Percentiles rank a stretch among this genome's conserved stretches.
These are phyloP conservation scores for Helogale parvula DNA, from an alignment of 2,113 vertebrate species.

Conservation along the genomic window DNA sequence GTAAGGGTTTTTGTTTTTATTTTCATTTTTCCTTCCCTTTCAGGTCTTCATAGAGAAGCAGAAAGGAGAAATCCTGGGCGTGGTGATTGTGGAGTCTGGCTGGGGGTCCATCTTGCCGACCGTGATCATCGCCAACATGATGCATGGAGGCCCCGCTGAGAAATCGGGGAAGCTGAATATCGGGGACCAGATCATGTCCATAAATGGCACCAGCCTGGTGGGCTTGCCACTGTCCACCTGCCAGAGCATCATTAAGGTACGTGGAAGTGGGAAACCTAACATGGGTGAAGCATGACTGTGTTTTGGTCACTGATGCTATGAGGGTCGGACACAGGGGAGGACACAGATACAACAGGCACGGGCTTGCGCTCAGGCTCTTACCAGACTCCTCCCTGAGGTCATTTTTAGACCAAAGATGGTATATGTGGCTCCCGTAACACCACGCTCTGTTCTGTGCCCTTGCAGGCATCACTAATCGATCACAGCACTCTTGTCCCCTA, in stretches of 20 bases:
- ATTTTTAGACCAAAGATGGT: not conserved
- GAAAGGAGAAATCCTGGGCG: constrained; percentile 96
- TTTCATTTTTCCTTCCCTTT: not conserved
- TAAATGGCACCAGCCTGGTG: constrained; percentile 97
- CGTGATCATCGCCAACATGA: constrained; percentile 99
- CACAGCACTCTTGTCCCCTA: not conserved
- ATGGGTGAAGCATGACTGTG: not conserved
- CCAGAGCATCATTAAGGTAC: constrained; percentile 99
- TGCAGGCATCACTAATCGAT: not conserved
- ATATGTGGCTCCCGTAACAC: accelerated
- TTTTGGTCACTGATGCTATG: not conserved
- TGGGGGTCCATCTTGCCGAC: constrained; percentile 99
- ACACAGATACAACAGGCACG: not conserved
- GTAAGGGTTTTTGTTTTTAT: not conserved
- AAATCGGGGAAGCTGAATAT: constrained; percentile 96
- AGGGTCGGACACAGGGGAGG: not conserved
- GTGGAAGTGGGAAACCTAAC: not conserved
- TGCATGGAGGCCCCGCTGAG: constrained; percentile 97
- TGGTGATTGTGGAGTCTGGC: constrained; percentile 98
- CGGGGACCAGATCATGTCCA: constrained; percentile 99
- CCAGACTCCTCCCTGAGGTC: not conserved
- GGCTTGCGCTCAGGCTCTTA: not conserved
- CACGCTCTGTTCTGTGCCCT: not conserved
- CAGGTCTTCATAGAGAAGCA: constrained; percentile 97
- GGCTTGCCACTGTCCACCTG: constrained; percentile 98